Evolutionary conservation across 37 sponge, comb jelly and placozoan genomes (phyloP), one percentile per base, ranked within the genome.

Genomic region (Dysidea cf. avara): DNA sequence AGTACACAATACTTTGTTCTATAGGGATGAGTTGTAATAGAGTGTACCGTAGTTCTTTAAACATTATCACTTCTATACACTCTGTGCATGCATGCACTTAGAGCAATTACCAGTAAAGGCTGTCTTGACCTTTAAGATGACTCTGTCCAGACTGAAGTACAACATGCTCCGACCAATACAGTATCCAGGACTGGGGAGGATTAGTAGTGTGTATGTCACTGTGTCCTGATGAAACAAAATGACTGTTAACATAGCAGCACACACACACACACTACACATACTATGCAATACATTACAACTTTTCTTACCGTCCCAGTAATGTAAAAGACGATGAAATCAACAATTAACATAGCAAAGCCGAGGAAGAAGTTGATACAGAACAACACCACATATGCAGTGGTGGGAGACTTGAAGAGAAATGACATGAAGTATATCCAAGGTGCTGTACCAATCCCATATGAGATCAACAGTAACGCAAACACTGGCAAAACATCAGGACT

Each of bases 361-460:
- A 70, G 52, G 46, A 96, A 75, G 66, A 90, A 86, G 83, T 90
- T 90, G 54, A 86, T 62, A 62, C 86, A 93, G 63, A 83, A 82
- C 64, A 91, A 76, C 55, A 92, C 50, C 25, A 91, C 70, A 48
- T 86, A 92, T 43, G 92, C 90, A 4, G 83, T 84, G 60, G 90
- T 54, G 5, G 92, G 85, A 14, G 94, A 96, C 49, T 61, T 5
- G 77, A 97, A 97, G 71, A 81, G 26, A 29, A 91, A 84, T 35
- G 90, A 86, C 55, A 83, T 32, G 28, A 85, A 51, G 74, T 97
- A 94, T 77, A 97, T 77, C 92, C 90, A 85, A 2, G 99, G 95
- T 16, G 86, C 91, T 29, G 82, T 73, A 37, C 88, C 81, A 17
- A 77, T 31, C 1, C 95, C 99, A 48, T 90, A 97, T 30, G 69